phyloP scores from a whole-genome alignment of 2,113 vertebrate species.

The Heterocephalus glaber region DNA sequence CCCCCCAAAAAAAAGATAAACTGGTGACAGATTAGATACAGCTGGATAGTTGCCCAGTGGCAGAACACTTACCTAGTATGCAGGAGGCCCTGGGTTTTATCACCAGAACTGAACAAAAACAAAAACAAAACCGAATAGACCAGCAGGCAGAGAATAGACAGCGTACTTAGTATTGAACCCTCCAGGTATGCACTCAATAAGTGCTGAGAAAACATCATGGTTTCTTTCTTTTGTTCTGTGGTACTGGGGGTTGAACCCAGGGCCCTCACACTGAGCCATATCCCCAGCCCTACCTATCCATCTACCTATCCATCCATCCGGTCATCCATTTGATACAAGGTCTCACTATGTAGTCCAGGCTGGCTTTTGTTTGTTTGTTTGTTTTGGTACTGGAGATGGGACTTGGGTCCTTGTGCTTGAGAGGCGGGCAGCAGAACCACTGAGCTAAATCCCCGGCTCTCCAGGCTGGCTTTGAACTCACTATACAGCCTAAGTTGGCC shows the following conservation, averaged over 20 bases:
- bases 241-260: neutral
- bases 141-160: neutral
- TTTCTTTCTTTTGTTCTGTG: neutral
- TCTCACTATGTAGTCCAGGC: neutral
- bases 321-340: neutral
- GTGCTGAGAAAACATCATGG: neutral
- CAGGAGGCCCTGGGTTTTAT: neutral
- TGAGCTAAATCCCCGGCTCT: no score
- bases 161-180: accelerated
- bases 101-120: neutral
- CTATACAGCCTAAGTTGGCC: neutral
- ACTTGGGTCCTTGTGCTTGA: no score
- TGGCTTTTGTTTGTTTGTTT: no score
- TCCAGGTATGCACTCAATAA: neutral
- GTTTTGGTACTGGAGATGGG: no score
- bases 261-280: neutral
- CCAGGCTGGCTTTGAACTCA: no score
- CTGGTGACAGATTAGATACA: neutral
- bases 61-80: neutral
- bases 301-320: no score
- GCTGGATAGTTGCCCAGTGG: neutral
- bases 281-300: neutral
- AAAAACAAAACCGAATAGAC: neutral
- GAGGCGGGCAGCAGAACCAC: no score
- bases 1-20: no score